Conservation (phyloP, 2,888 invertebrate genomes). For the Sacculina carcini region DNA sequence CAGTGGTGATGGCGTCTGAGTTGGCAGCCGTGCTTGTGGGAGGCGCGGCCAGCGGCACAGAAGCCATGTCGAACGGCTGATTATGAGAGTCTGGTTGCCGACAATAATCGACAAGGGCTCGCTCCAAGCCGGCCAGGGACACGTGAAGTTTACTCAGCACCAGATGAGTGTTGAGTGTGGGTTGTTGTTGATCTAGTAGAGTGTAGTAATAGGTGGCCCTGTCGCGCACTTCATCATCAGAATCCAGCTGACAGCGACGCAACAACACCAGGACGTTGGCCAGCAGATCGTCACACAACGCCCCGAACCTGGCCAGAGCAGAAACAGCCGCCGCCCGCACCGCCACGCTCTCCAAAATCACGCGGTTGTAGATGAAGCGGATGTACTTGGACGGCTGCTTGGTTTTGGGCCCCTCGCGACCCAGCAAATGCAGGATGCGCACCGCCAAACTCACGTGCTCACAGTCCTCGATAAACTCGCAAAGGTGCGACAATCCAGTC, state of each 20-base stretch:
- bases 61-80: slow-evolving; percentile 56
- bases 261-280: slow-evolving; percentile 46
- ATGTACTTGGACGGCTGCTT: slow-evolving; percentile 60
- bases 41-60: slow-evolving; percentile 41
- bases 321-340: slow-evolving; percentile 92
- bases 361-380: slow-evolving; percentile 38
- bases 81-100: slow-evolving; percentile 37
- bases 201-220: slow-evolving; percentile 84
- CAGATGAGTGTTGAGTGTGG: slow-evolving; percentile 43
- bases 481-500: slow-evolving; percentile 74
- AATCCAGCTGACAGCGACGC: slow-evolving; percentile 61
- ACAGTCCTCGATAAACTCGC: slow-evolving; percentile 99
- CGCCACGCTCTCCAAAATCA: slow-evolving; percentile 83
- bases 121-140: slow-evolving; percentile 65
- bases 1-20: slow-evolving; percentile 5
- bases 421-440: slow-evolving; percentile 76
- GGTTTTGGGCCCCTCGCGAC: slow-evolving; percentile 87
- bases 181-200: slow-evolving; percentile 43
- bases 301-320: slow-evolving; percentile 91
- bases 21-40: not conserved
- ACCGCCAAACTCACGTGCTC: slow-evolving; percentile 92
- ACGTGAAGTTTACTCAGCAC: slow-evolving; percentile 29
- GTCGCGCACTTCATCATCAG: slow-evolving; percentile 95
- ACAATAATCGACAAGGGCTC: slow-evolving; percentile 55
- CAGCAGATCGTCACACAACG: slow-evolving; percentile 63